Percentiles rank a stretch among this genome's conserved stretches.
Conservation (phyloP, 2,888 invertebrate genomes). For the Brenthis hecate region DNA sequence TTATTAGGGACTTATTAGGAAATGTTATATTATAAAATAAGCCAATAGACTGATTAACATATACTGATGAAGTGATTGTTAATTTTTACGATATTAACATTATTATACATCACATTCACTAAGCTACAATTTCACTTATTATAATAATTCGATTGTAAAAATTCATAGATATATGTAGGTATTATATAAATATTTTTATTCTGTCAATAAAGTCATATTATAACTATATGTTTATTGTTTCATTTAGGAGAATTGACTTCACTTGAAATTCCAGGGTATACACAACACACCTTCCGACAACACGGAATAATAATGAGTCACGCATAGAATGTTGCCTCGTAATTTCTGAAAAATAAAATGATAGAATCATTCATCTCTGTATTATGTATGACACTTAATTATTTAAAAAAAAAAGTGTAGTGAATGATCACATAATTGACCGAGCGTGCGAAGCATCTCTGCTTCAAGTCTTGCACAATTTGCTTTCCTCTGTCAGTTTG, state of each 20-base stretch:
- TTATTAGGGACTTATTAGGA: not conserved
- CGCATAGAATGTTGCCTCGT: slow-evolving; percentile 87
- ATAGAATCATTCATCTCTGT: not conserved
- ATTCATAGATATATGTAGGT: slow-evolving; percentile 11
- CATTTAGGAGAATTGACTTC: slow-evolving; percentile 42
- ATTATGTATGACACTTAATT: not conserved
- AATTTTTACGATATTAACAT: not conserved
- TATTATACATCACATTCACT: slow-evolving; percentile 8
- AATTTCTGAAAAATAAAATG: slow-evolving; percentile 72
- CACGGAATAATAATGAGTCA: slow-evolving; percentile 96
- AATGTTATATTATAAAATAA: not conserved
- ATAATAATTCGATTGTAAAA: slow-evolving; percentile 25
- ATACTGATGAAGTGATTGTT: slow-evolving; percentile 2
- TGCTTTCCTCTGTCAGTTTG: too few species aligned
- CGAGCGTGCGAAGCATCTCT: too few species aligned
- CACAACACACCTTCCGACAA: slow-evolving; percentile 94
- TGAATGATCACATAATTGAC: too few species aligned
- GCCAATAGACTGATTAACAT: slow-evolving; percentile 9
- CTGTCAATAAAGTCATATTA: slow-evolving; percentile 34
- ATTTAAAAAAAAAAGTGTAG: too few species aligned
- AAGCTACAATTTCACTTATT: slow-evolving; percentile 12
- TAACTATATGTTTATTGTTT: slow-evolving; percentile 11
- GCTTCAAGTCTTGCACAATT: too few species aligned
- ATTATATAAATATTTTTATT: slow-evolving; percentile 21
- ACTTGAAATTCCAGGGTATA: slow-evolving; percentile 95